Base-by-base conservation (phyloP, 2,113 vertebrate genomes). In the Strix aluco region DNA sequence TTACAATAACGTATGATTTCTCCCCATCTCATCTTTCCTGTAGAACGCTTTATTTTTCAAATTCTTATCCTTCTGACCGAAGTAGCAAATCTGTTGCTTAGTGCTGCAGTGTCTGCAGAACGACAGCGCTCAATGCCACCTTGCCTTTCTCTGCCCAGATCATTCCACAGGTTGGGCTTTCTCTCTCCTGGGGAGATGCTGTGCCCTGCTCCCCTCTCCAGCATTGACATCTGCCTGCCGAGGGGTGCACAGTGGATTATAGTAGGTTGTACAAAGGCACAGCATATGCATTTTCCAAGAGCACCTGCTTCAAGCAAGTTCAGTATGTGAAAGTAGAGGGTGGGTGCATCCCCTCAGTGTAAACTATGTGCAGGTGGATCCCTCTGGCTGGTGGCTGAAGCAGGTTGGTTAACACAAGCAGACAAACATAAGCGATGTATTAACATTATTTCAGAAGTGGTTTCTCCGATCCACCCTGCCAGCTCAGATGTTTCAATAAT, bases 41-140 rank as follows among this genome's bases (percentile, higher is more conserved):
- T 30, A 55, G 74, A 55, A 55, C 22, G 17, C 81, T 80, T 82
- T 29, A 2, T 78, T 62, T 94, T 86, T 80, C 71, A 38, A 23
- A 58, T 30, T 44, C n/a, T 49, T 47, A 1, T 25, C 62, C 0
- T 38, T 73, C 58, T 62, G 67, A 52, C 52, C 40, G 61, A 65
- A 77, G 61, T 11, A 58, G 66, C 38, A 27, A 57, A 58, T 82
- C 34, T 79, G 17, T 40, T 65, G 52, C 77, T 49, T 51, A 42
- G 66, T 14, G 1, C 88, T 59, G 51, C 10, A 0, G 17, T 44
- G 19, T 55, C 75, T 0, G 0, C 44, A 27, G 87, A 62, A 51
- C 6, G 11, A 36, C 54, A 52, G n/a, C 23, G 1, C 51, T 77
- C 34, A 10, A 6, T 61, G 59, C 46, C 34, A 34, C 13, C 1